Base-by-base conservation (phyloP, 30 jellyfish, hydroid and myxozoan species). In the Rhopilema esculentum region DNA sequence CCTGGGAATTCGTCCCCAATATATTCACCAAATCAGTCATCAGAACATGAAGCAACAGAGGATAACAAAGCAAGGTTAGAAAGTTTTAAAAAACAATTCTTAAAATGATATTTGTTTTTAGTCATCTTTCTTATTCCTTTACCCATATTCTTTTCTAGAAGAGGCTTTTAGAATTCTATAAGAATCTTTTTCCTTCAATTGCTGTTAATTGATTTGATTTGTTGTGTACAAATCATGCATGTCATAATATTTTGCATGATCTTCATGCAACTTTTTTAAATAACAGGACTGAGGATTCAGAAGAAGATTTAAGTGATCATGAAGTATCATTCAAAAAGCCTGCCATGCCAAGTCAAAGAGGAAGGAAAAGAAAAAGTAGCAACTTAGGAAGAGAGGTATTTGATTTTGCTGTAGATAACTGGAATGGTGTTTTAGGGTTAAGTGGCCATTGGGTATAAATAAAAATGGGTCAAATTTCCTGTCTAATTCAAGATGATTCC, bases 281-380 rank as follows among this genome's bases (percentile, higher is more conserved):
- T 2, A 40, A 40, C 57, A 75, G 90, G 16, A 51, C 84, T 9
- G 96, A 69, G 8, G 86, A 76, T 8, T 87, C 96, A 57, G 83
- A 51, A 16, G 90, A 53, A 48, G 96, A 77, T 4, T 87, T 77
- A 30, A 82, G 94, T 90, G 90, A 91, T 16, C 50, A 80, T 62
- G 98, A 92, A 72, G 62, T 69, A 22, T 70, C 89, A 0, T 92
- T 92, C 66, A 92, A 83, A 50, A 92, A 92, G 87, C 98, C 98
- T 23, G 68, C 91, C 25, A 61, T 84, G 8, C 94, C 91, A 68
- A 57, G 23, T 1, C 61, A 83, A 16, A 85, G 80, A 69, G 87
- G 90, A 49, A 77, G 87, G 27, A 79, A 78, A 82, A 68, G 88
- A 27, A 86, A 80, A 66, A 92, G 92, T 29, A 57, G 48, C 51